A percentile compares a stretch with the other conserved stretches of the same genome.
These are phyloP conservation scores for Blomia tropicalis DNA, from an alignment of 2,888 invertebrate genomes.

Conservation along the genomic window DNA sequence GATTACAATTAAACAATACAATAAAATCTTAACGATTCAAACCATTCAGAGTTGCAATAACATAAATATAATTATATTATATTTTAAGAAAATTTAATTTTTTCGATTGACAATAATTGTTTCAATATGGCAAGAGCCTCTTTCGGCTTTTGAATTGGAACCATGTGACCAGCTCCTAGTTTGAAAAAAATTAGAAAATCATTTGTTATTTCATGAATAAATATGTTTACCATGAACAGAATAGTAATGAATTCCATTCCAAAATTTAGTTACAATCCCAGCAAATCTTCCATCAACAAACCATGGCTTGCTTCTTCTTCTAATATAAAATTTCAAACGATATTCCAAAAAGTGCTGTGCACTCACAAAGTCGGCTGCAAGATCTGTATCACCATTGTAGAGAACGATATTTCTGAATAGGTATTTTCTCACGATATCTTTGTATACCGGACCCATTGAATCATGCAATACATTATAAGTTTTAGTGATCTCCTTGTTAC, in stretches of 20 bases:
- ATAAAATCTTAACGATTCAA: not conserved
- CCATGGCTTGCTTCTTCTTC: not conserved
- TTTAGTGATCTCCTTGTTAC: not conserved
- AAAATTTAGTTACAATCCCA: not conserved
- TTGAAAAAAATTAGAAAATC: not conserved
- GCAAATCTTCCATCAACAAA: not conserved
- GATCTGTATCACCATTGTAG: not conserved
- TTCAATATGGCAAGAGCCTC: not conserved
- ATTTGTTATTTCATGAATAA: too few relatives aligned
- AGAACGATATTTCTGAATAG: not conserved
- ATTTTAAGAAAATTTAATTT: too few relatives aligned
- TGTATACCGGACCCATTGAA: not conserved
- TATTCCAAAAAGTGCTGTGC: not conserved
- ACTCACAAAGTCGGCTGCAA: not conserved
- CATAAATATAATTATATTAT: too few relatives aligned
- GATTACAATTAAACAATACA: not conserved
- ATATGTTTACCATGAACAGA: not conserved
- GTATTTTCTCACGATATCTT: not conserved
- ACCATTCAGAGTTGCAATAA: too few relatives aligned
- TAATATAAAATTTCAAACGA: not conserved
- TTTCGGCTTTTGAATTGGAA: conserved; percentile 1
- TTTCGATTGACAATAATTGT: not conserved
- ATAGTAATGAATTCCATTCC: not conserved
- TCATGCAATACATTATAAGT: not conserved
- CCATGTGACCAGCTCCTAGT: conserved; percentile 11